These are phyloP conservation scores for Cephus pulcher DNA, from an alignment of 2,888 invertebrate species.

Conservation along the genomic window DNA sequence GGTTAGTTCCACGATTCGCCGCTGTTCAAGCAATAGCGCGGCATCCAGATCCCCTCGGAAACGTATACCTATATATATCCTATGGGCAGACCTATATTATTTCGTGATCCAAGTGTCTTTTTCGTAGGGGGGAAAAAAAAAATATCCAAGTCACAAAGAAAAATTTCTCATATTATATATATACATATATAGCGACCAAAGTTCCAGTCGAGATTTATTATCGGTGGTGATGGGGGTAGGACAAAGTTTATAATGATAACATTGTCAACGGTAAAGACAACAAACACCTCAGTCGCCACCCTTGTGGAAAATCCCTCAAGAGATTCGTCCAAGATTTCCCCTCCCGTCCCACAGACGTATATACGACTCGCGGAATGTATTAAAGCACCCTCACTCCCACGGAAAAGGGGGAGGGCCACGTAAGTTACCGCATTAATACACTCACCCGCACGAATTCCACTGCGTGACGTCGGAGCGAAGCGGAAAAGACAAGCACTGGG, in stretches of 20 bases:
- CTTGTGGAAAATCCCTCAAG: background rate
- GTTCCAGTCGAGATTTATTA: background rate
- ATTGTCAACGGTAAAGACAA: background rate
- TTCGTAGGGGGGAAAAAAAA: background rate
- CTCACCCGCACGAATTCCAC: background rate
- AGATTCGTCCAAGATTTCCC: background rate
- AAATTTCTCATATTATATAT: background rate
- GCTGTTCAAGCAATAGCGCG: too few species aligned
- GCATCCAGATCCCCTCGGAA: too few species aligned
- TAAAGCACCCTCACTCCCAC: background rate
- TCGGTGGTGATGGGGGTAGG: background rate
- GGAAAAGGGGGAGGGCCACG: background rate
- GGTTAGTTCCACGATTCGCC: too few species aligned
- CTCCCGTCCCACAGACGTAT: background rate
- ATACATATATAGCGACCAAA: background rate
- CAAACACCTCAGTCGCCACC: background rate
- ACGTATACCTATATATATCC: too few species aligned
- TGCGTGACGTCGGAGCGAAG: conserved; percentile 3
- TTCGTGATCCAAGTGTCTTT: background rate
- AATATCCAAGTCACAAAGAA: background rate
- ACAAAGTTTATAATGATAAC: background rate
- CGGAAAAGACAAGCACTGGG: conserved; percentile 30
- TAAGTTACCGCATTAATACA: conserved; percentile 5
- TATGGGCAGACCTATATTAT: background rate
- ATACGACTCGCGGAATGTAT: background rate